phyloP scores from a whole-genome alignment of 37 sponge, comb jelly and placozoan genomes.

The Crambe crambe region DNA sequence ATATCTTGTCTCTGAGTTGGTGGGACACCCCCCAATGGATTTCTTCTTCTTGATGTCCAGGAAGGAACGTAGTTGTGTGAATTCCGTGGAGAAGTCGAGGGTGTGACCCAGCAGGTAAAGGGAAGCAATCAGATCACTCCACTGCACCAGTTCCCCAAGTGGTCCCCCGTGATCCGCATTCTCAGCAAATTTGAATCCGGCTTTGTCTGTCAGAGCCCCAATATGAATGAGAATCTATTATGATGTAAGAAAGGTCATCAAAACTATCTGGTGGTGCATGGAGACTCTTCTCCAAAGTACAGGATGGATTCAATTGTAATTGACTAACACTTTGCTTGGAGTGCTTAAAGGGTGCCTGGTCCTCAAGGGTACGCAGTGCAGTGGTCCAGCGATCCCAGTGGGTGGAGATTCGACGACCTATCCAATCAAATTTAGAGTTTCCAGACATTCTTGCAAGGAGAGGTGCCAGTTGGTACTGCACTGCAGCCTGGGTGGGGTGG shows the following conservation, averaged over 20 bases:
- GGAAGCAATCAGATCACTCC: constrained; percentile 75
- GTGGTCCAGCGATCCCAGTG: constrained; percentile 36
- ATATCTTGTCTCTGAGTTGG: constrained; percentile 19
- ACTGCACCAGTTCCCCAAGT: constrained; percentile 85
- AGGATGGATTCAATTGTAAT: too few species aligned
- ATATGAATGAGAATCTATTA: constrained; percentile 40
- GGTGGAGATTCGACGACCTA: constrained; percentile 17
- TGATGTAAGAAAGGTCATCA: too few species aligned
- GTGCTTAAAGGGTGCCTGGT: constrained; percentile 19
- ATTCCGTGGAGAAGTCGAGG: constrained; percentile 46
- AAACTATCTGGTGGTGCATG: neutral
- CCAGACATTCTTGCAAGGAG: constrained; percentile 10
- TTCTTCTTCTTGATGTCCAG: constrained; percentile 6
- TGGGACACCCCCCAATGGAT: constrained; percentile 41
- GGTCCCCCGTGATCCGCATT: constrained; percentile 73
- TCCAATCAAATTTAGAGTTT: constrained; percentile 60
- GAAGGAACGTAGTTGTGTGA: constrained; percentile 2
- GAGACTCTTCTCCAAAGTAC: too few species aligned
- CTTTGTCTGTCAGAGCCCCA: constrained; percentile 43
- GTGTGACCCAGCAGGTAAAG: constrained; percentile 62
- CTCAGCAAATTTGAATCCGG: constrained; percentile 72
- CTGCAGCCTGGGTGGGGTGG: neutral
- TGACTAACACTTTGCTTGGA: neutral
- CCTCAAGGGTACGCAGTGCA: neutral
- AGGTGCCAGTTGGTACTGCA: constrained; percentile 11